Evolutionary conservation across 92 coral and sea anemone genomes (phyloP).

Genomic region (Palythoa grandiflora): DNA sequence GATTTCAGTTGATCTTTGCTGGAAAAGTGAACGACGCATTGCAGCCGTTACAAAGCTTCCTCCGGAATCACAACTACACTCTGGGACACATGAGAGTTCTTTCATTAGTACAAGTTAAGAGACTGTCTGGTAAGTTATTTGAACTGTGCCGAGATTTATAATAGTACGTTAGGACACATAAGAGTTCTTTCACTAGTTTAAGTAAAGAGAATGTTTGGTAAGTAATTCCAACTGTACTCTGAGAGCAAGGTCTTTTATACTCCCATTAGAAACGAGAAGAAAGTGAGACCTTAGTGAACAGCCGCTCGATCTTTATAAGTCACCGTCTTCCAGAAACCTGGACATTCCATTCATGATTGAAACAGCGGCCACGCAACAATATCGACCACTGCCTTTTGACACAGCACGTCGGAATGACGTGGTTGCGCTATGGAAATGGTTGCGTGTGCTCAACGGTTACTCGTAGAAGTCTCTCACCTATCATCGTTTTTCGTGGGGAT

Average conservation of each 20-base stretch:
- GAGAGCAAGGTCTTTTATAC: too few species aligned
- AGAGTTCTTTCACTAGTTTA: background rate
- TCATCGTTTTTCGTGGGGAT: too few species aligned
- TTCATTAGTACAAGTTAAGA: background rate
- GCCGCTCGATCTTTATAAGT: background rate
- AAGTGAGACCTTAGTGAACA: background rate
- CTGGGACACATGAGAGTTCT: slow-evolving; percentile 2
- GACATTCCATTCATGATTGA: too few species aligned
- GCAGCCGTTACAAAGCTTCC: background rate
- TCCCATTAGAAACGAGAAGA: background rate
- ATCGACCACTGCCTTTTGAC: too few species aligned
- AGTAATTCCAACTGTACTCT: background rate
- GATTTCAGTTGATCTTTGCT: background rate
- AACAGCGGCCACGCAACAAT: too few species aligned
- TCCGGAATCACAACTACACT: background rate
- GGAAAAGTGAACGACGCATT: background rate
- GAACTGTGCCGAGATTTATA: background rate
- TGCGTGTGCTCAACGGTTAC: too few species aligned
- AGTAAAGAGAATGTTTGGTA: background rate
- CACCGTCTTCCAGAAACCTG: too few species aligned
- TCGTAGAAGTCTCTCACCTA: too few species aligned
- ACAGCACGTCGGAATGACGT: too few species aligned
- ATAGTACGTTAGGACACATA: background rate
- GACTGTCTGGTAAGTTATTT: background rate
- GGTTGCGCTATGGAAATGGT: too few species aligned